phyloP scores from a whole-genome alignment of 2,888 invertebrate species.

The Choristoneura rosaceana region DNA sequence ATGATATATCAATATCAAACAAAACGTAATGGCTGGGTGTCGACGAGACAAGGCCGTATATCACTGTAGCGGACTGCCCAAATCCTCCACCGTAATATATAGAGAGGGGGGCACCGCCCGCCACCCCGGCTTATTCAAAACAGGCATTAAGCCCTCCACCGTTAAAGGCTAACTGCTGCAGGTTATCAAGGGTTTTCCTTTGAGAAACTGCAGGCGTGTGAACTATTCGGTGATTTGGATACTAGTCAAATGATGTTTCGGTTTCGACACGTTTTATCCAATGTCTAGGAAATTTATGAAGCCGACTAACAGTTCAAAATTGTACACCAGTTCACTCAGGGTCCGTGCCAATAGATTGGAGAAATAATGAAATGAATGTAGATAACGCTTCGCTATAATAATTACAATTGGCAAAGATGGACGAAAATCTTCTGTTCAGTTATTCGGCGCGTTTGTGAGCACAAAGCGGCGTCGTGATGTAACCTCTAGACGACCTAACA shows the following conservation, averaged over 20 bases:
- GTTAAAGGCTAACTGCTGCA: constrained; percentile 65
- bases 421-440: constrained; percentile 24
- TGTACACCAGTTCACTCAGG: constrained; percentile 26
- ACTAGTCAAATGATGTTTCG: constrained; percentile 64
- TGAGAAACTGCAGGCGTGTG: constrained; percentile 58
- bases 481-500: constrained; percentile 47
- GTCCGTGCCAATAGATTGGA: constrained; percentile 27
- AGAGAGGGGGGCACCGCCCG: constrained; percentile 50
- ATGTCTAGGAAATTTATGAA: constrained; percentile 33
- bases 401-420: constrained; percentile 35
- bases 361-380: constrained; percentile 25
- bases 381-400: constrained; percentile 33
- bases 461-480: constrained; percentile 40
- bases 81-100: constrained; percentile 52
- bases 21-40: constrained; percentile 57
- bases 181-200: constrained; percentile 70
- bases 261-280: constrained; percentile 46
- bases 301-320: constrained; percentile 32
- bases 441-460: constrained; percentile 17
- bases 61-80: constrained; percentile 60
- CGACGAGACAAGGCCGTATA: constrained; percentile 55
- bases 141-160: constrained; percentile 65
- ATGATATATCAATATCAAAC: constrained; percentile 58
- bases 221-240: constrained; percentile 61
- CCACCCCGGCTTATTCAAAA: constrained; percentile 66